Base-by-base conservation (phyloP, 2,113 vertebrate species). In the Stegostoma tigrinum region DNA sequence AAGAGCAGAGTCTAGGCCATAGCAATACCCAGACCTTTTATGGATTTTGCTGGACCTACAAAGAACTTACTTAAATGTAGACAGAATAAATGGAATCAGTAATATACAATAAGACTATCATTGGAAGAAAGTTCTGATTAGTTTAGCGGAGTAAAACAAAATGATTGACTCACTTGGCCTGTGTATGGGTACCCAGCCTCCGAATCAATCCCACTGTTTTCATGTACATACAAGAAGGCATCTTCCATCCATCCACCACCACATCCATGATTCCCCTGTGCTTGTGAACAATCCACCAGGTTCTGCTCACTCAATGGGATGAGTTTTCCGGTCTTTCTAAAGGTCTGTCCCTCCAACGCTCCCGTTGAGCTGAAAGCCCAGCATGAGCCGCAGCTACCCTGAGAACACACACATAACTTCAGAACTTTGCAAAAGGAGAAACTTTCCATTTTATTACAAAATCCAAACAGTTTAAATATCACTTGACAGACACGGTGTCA, bases 291-390 rank as follows among this genome's bases (percentile, higher is more conserved):
- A 42, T 96, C 96, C 5, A 96, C 96, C 66, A 96, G 78, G n/a
- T 96, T 91, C 64, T 96, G 96, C 94, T 96, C 96, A 34, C 96
- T 96, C 42, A 96, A 80, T 30, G 83, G 48, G 67, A 91, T 52
- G 52, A 96, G 96, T 42, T 68, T 96, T 55, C 85, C 42, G 15
- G 96, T 96, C 70, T 27, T 95, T 52, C 67, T 95, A 68, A 96
- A 96, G 94, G 95, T 95, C 85, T 96, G 96, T 95, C 96, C 96
- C 14, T 96, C 96, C 95, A 96, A 21, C 0, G 96, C 93, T 45
- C 96, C 96, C 24, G 95, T 96, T 61, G 80, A n/a, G 68, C 66
- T 87, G 52, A 96, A 96, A 3, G 95, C 83, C 80, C 83, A 90
- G 27, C 83, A 89, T 3, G 85, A 90, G 86, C 66, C 66, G n/a